phyloP scores from a whole-genome alignment of 1,140 invertebrate species.

The Globodera ellingtonae region DNA sequence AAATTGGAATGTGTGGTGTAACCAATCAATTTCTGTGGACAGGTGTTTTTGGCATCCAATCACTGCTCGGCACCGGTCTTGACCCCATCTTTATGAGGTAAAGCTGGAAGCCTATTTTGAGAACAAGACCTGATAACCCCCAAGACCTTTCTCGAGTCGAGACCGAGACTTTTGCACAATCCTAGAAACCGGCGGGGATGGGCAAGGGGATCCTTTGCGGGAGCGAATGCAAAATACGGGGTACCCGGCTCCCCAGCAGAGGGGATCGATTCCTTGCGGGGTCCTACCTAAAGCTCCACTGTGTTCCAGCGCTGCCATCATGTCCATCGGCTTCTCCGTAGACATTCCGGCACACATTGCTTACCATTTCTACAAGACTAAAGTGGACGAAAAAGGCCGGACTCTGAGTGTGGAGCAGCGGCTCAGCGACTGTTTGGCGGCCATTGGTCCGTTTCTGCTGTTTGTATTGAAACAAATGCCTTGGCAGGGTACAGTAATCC shows the following conservation, averaged over 20 bases:
- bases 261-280: too few relatives aligned
- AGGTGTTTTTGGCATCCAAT: constrained; percentile 58
- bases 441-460: constrained; percentile 30
- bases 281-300: too few relatives aligned
- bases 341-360: constrained; percentile 56
- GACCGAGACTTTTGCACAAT: background rate
- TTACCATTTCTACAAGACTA: constrained; percentile 51
- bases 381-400: constrained; percentile 31
- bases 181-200: background rate
- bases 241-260: too few relatives aligned
- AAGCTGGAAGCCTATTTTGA: background rate
- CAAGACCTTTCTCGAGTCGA: too few relatives aligned
- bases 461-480: background rate
- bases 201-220: too few relatives aligned
- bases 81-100: constrained; percentile 40
- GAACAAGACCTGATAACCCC: too few relatives aligned
- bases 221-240: too few relatives aligned
- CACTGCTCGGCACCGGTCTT: constrained; percentile 39
- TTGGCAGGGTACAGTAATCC: background rate
- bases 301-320: constrained; percentile 34
- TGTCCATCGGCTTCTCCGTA: constrained; percentile 52
- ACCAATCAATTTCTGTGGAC: constrained; percentile 12
- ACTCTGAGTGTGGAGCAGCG: constrained; percentile 40
- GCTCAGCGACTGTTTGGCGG: constrained; percentile 42
- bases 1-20: constrained; percentile 5